Conservation (phyloP, 2,797 vertebrate species). For the Crax fasciolata region DNA sequence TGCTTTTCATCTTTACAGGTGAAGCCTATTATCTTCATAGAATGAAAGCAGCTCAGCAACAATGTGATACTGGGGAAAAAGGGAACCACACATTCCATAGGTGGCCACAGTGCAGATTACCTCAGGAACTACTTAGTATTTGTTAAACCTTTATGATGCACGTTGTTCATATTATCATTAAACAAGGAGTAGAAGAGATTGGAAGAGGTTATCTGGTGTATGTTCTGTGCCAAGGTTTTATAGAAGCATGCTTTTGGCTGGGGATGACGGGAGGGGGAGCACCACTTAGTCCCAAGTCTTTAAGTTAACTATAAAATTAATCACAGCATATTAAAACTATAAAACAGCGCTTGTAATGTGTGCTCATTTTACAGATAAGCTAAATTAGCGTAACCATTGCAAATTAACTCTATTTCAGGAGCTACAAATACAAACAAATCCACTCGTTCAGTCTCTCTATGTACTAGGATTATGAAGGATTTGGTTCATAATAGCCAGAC, state of each 20-base stretch:
- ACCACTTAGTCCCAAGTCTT: conserved; percentile 66
- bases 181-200: not conserved
- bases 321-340: conserved; percentile 70
- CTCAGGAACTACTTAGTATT: not conserved
- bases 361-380: conserved; percentile 73
- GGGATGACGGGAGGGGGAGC: not conserved
- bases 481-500: conserved; percentile 63
- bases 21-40: not conserved
- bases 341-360: conserved; percentile 53
- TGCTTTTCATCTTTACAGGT: not conserved
- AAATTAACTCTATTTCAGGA: conserved; percentile 68
- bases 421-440: conserved; percentile 57
- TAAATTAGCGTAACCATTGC: conserved; percentile 55
- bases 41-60: not conserved
- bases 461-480: conserved; percentile 65
- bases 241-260: not conserved
- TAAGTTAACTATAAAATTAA: conserved; percentile 74
- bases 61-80: not conserved
- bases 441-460: conserved; percentile 23
- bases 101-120: not conserved
- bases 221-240: not conserved
- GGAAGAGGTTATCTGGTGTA: not conserved
- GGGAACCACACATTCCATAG: not conserved
- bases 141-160: not conserved
- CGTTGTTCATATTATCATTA: not conserved